Evolutionary conservation across 2,797 vertebrate genomes (phyloP).

Genomic region (Nothura maculosa): DNA sequence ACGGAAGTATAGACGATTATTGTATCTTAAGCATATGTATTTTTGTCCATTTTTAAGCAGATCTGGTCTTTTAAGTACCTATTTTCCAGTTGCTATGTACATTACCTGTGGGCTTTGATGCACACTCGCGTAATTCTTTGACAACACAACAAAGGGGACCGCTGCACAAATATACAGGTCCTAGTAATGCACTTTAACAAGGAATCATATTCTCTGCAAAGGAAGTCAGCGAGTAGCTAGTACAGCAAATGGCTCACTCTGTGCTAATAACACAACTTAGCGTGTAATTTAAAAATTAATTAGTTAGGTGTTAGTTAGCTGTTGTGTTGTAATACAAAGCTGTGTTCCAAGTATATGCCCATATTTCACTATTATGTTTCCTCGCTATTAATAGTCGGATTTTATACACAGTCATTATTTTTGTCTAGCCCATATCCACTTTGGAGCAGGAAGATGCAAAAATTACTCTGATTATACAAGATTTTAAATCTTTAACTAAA

Average conservation of each 20-base stretch:
- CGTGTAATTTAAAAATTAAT: neutral
- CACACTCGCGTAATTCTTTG: conserved; percentile 50
- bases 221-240: neutral
- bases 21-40: neutral
- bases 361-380: neutral
- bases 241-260: conserved; percentile 21
- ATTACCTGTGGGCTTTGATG: conserved; percentile 50
- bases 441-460: neutral
- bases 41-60: conserved; percentile 44
- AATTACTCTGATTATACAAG: neutral
- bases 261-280: neutral
- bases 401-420: neutral
- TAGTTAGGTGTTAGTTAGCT: neutral
- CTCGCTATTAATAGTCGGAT: neutral
- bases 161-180: conserved; percentile 56
- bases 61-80: conserved; percentile 48
- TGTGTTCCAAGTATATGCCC: neutral
- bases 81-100: conserved; percentile 51
- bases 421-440: neutral
- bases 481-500: neutral
- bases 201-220: conserved; percentile 38
- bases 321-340: neutral
- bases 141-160: conserved; percentile 55
- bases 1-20: neutral
- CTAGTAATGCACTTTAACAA: neutral